Conservation (phyloP, 1,140 invertebrate species). For the Drosophila guanche region DNA sequence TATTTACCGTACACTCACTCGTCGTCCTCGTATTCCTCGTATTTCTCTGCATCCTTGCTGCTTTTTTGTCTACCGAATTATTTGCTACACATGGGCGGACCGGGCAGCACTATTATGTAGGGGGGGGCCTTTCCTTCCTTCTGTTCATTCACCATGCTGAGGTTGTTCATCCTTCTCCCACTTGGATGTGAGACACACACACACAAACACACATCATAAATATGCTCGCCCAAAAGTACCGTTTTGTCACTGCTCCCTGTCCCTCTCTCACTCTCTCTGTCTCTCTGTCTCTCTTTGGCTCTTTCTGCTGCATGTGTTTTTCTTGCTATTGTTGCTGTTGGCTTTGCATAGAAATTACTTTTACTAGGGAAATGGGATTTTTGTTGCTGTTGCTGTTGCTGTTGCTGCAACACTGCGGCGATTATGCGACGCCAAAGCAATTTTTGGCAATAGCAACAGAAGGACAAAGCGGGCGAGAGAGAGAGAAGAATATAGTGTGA, state of each 20-base stretch:
- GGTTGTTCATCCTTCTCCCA: too few species aligned
- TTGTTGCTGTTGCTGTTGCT: constrained; percentile 29
- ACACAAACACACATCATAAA: constrained; percentile 64
- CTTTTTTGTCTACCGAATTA: constrained; percentile 47
- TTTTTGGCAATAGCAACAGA: constrained; percentile 29
- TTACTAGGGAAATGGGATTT: constrained; percentile 43
- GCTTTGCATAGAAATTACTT: constrained; percentile 67
- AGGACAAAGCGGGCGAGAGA: neutral
- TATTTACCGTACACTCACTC: constrained; percentile 6
- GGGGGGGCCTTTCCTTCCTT: too few species aligned
- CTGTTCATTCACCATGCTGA: too few species aligned
- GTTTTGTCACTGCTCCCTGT: constrained; percentile 48
- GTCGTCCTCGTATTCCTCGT: constrained; percentile 4
- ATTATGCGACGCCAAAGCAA: constrained; percentile 63
- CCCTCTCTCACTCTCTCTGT: neutral
- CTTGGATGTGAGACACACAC: neutral
- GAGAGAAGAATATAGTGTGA: neutral
- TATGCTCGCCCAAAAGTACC: constrained; percentile 63
- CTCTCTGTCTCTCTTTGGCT: neutral
- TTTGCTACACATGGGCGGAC: constrained; percentile 38
- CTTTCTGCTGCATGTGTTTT: constrained; percentile 1
- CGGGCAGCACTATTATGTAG: neutral
- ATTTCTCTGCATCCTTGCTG: constrained; percentile 33
- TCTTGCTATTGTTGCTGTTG: constrained; percentile 22
- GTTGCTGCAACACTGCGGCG: constrained; percentile 47